A percentile compares a stretch with the other conserved stretches of the same genome.
These are phyloP conservation scores for Chrysolophus pictus DNA, from an alignment of 2,797 vertebrate species.

Conservation along the genomic window DNA sequence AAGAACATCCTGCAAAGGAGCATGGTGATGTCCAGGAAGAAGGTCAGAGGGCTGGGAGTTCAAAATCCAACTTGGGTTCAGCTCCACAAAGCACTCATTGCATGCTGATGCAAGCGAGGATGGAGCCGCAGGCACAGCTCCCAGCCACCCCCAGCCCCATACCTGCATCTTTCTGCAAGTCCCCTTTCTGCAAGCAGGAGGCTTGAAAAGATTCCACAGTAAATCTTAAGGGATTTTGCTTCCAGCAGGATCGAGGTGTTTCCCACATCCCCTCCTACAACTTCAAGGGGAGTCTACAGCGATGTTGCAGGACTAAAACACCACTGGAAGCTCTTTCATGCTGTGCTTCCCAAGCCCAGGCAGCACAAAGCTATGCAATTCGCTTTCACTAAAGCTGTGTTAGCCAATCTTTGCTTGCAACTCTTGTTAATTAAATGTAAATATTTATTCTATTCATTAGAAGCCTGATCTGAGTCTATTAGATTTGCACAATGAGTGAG, in stretches of 20 bases:
- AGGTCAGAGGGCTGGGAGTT: not conserved
- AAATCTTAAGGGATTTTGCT: not conserved
- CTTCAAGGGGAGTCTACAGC: not conserved
- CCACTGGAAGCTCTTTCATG: not conserved
- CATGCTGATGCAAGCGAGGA: not conserved
- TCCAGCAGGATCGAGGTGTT: not conserved
- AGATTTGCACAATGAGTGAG: not conserved
- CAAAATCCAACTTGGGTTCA: not conserved
- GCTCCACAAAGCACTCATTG: not conserved
- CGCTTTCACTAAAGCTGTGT: not conserved
- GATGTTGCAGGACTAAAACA: not conserved
- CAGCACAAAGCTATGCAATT: not conserved
- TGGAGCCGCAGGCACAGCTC: fast-evolving
- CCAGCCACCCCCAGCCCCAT: not conserved
- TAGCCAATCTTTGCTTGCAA: not conserved
- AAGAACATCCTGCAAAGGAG: conserved; percentile 84
- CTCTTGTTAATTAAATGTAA: not conserved
- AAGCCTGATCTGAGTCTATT: not conserved
- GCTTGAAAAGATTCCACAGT: not conserved
- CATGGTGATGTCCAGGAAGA: not conserved
- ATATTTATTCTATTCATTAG: not conserved
- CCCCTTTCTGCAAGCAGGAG: not conserved
- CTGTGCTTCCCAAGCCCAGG: not conserved
- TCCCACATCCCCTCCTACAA: not conserved
- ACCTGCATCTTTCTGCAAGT: not conserved